Base-by-base conservation (phyloP, 2,797 vertebrate species). In the Bucorvus abyssinicus region DNA sequence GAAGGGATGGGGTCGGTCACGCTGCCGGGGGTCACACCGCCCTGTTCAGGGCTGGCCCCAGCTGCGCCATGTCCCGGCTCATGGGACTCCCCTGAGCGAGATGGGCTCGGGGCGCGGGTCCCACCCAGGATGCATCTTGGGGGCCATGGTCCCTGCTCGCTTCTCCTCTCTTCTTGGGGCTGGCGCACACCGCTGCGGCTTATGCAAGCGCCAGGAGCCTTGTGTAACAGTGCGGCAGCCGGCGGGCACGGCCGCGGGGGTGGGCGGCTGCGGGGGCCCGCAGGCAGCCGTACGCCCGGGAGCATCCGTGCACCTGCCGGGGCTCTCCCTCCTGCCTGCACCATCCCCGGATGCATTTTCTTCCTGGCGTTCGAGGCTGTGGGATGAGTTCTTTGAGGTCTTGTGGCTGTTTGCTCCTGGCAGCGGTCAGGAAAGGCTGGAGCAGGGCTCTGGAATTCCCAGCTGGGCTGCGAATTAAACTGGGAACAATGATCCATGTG, bases 21-120 rank as follows among this genome's bases (percentile, higher is more conserved):
- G 4, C 49, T 16, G 13, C 49, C 4, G 12, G 9, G 26, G 6
- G 8, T 8, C 26, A 11, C 4, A 6, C 8, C 49, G 11, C 34
- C 2, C 2, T 1, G 0, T 36, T 44, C 16, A 52, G 80, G 36
- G 8, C 2, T 0, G 3, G 21, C 57, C 69, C 64, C 0, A 1
- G 12, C 17, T 10, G 38, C 2, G 2, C 1, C 1, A 5, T 7
- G 44, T 70, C 57, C 59, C 16, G 3, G 8, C 59, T 10, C 9
- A 16, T 4, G 2, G 56, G 14, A n/a, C 27, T 36, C 26, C 11
- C 22, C 22, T 10, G 13, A 0, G 5, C 50, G 29, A 21, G 13
- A 2, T 0, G 3, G 32, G 5, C 52, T 50, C 60, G 2, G 42
- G 20, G 44, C 21, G 0, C 0, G 11, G 74, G 19, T 42, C 42